Evolutionary conservation across 1,140 invertebrate species (phyloP).

Genomic region (Orchestia grillus): DNA sequence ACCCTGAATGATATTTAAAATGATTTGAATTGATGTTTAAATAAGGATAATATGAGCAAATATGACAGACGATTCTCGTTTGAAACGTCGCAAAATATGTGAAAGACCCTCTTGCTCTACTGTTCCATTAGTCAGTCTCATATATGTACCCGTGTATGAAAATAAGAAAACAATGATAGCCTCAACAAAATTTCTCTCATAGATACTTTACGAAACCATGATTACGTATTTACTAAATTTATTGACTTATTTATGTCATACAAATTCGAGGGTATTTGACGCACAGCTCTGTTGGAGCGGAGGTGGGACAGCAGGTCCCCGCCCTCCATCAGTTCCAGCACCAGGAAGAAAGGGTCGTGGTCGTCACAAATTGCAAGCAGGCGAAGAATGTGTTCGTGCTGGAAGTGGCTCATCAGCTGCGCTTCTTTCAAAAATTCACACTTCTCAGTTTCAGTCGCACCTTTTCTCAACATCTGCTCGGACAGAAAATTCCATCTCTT

Average conservation of each 20-base stretch:
- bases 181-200: no score
- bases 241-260: not conserved
- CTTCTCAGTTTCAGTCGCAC: constrained; percentile 91
- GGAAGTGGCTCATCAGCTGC: constrained; percentile 96
- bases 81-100: no score
- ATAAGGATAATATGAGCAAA: no score
- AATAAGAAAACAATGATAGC: no score
- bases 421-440: constrained; percentile 97
- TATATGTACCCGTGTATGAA: no score
- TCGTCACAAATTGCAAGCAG: constrained; percentile 94
- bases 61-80: no score
- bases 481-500: not conserved
- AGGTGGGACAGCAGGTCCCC: constrained; percentile 94
- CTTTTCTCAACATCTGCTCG: constrained; percentile 86
- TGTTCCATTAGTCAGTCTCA: no score
- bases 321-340: constrained; percentile 97
- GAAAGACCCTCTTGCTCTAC: no score
- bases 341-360: constrained; percentile 90
- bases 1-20: no score
- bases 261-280: not conserved
- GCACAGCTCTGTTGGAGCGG: constrained; percentile 78
- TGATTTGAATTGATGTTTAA: no score
- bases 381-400: constrained; percentile 94
- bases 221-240: no score
- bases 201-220: no score